Evolutionary conservation across 2,888 invertebrate species (phyloP).

Genomic region (Chalcosyrphus nemorum): DNA sequence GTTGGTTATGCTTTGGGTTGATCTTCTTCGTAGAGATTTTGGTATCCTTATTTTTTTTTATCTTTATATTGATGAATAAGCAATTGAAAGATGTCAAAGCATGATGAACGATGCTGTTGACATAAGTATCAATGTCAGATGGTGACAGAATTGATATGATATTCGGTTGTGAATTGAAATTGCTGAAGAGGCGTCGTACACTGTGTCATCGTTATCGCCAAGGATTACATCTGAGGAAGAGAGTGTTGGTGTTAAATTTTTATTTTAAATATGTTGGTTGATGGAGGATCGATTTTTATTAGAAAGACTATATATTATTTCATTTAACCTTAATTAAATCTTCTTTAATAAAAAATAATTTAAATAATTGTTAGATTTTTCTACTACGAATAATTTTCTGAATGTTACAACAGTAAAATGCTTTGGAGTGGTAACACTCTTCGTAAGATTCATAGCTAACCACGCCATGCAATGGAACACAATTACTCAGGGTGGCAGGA

Average conservation of each 20-base stretch:
- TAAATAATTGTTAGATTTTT: no score
- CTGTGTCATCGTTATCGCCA: constrained; percentile 75
- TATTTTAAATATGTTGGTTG: not conserved
- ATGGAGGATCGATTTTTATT: not conserved
- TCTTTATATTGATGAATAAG: constrained; percentile 62
- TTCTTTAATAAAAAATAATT: no score
- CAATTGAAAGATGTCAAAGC: constrained; percentile 64
- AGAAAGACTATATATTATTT: no score
- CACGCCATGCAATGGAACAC: no score
- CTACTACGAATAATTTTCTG: no score
- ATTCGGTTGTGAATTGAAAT: constrained; percentile 55
- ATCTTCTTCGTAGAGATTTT: constrained; percentile 11
- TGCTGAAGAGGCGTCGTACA: constrained; percentile 75
- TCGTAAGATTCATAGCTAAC: no score
- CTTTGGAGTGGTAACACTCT: no score
- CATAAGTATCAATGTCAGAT: constrained; percentile 69
- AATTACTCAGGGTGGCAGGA: no score
- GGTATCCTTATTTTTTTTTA: constrained; percentile 30
- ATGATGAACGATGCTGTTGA: constrained; percentile 65
- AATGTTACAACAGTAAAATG: no score
- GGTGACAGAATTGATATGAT: constrained; percentile 49
- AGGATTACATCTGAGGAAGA: constrained; percentile 75
- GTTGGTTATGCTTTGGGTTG: constrained; percentile 52
- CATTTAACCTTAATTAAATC: no score
- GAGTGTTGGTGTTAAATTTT: constrained; percentile 6